Evolutionary conservation across 2,888 invertebrate genomes (phyloP).

Genomic region (Mimachlamys varia): DNA sequence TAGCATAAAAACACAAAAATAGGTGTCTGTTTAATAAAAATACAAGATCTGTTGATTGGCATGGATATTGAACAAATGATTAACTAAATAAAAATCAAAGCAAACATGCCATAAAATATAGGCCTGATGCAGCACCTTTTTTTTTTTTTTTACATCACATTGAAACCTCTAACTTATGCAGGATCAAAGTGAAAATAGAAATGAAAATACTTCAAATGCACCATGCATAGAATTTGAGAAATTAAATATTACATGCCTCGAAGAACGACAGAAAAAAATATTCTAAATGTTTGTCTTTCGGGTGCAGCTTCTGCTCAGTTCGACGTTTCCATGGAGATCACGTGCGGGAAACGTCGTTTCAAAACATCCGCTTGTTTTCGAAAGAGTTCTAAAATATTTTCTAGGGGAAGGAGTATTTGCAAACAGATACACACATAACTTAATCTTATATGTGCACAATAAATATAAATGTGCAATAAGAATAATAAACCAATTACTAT

Average conservation of each 20-base stretch:
- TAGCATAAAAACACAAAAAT: too few species aligned
- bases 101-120: too few species aligned
- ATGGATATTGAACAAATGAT: too few species aligned
- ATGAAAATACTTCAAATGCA: not conserved
- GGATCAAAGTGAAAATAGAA: not conserved
- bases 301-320: conserved; percentile 18
- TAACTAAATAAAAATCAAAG: too few species aligned
- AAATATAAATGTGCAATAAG: not conserved
- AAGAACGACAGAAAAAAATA: not conserved
- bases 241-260: not conserved
- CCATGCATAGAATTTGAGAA: not conserved
- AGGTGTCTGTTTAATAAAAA: too few species aligned
- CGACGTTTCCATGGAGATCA: conserved; percentile 18
- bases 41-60: too few species aligned
- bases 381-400: not conserved
- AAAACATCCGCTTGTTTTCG: conserved; percentile 28
- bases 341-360: conserved; percentile 29
- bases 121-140: not conserved
- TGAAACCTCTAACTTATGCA: not conserved
- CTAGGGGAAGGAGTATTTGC: not conserved
- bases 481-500: not conserved
- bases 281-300: conserved; percentile 19
- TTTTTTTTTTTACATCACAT: not conserved
- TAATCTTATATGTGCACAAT: not conserved
- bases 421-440: not conserved